Evolutionary conservation across 2,113 vertebrate genomes (phyloP).

Genomic region (Typhlomys cinereus): DNA sequence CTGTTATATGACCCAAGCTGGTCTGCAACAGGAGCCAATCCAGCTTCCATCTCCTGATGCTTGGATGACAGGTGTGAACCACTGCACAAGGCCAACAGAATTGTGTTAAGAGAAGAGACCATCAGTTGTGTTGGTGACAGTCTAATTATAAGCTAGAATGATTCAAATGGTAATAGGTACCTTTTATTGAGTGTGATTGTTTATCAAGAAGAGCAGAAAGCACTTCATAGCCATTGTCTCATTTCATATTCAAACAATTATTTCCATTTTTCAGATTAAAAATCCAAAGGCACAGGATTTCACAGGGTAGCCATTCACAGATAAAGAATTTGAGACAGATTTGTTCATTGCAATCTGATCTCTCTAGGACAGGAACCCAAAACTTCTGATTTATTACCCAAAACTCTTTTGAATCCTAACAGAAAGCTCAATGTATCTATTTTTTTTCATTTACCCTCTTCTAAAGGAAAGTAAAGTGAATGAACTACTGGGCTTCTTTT

Average conservation of each 20-base stretch:
- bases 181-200: background rate
- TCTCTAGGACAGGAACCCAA: background rate
- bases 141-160: background rate
- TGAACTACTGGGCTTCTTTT: background rate
- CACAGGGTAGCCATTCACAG: background rate
- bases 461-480: conserved; percentile 10
- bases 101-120: conserved; percentile 10
- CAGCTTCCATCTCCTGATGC: too few species aligned
- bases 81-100: background rate
- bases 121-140: conserved; percentile 6
- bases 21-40: background rate
- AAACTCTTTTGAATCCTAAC: conserved; percentile 45
- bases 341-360: background rate
- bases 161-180: background rate
- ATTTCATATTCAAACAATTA: conserved; percentile 48
- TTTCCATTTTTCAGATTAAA: conserved; percentile 1
- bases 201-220: background rate
- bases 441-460: background rate
- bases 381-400: background rate
- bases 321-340: conserved; percentile 21
- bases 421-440: conserved; percentile 4
- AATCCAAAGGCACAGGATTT: background rate
- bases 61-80: background rate
- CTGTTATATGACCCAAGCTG: background rate
- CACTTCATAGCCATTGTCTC: background rate